Evolutionary conservation across 2,888 invertebrate species (phyloP).

Genomic region (Hedychridium roseum): DNA sequence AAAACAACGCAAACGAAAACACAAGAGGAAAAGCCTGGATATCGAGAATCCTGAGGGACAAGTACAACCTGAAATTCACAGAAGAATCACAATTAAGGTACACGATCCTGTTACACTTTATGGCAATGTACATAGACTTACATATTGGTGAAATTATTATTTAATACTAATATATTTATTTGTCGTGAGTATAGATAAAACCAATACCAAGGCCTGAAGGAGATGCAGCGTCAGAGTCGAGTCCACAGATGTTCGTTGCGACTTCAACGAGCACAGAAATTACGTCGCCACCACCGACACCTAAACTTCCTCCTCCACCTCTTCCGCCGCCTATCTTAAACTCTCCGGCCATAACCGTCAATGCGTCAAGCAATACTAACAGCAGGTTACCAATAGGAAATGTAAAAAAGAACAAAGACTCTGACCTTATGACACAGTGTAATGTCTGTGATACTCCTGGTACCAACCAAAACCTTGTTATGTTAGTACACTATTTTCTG

Average conservation of each 20-base stretch:
- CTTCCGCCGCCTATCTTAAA: conserved; percentile 36
- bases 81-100: conserved; percentile 84
- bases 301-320: conserved; percentile 40
- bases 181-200: conserved; percentile 69
- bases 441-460: conserved; percentile 74
- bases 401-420: conserved; percentile 57
- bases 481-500: conserved; percentile 69
- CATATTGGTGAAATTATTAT: neutral
- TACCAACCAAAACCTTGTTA: conserved; percentile 72
- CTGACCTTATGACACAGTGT: conserved; percentile 68
- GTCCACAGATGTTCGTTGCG: conserved; percentile 75
- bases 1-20: conserved; percentile 81
- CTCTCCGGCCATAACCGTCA: conserved; percentile 28
- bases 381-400: conserved; percentile 43
- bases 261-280: conserved; percentile 61
- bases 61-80: conserved; percentile 65
- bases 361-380: conserved; percentile 20
- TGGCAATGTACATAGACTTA: neutral
- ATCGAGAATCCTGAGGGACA: conserved; percentile 67
- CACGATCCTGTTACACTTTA: conserved; percentile 3
- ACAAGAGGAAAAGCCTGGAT: conserved; percentile 81
- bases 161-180: neutral
- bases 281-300: conserved; percentile 50
- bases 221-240: conserved; percentile 69
- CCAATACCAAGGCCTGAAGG: conserved; percentile 83